phyloP scores from a whole-genome alignment of 2,797 vertebrate genomes.

The Pseudochromis fuscus region DNA sequence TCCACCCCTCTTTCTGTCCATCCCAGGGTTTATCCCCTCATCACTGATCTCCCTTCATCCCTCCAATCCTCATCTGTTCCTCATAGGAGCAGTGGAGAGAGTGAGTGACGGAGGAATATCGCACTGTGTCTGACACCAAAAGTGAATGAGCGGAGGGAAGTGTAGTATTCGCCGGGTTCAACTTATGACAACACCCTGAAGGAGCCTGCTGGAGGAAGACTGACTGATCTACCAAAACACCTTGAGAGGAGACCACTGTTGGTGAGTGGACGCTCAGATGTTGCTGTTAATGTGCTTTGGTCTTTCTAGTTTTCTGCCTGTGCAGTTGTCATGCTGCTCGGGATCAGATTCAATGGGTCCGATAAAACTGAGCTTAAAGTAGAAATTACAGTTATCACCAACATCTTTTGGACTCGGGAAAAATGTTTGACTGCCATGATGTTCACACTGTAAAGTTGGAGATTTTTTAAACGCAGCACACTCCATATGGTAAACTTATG shows the following conservation, averaged over 20 bases:
- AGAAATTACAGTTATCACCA: conserved; percentile 6
- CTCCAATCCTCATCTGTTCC: conserved; percentile 87
- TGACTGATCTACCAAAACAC: conserved; percentile 43
- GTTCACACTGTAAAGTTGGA: too few relatives aligned
- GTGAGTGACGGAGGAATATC: conserved; percentile 68
- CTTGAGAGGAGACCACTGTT: conserved; percentile 37
- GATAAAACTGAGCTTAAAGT: background rate
- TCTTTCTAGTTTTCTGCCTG: conserved; percentile 3
- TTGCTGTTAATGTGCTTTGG: conserved; percentile 12
- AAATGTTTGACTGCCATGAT: background rate
- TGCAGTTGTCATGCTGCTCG: conserved; percentile 21
- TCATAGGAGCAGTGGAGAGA: conserved; percentile 76
- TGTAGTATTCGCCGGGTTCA: conserved; percentile 45
- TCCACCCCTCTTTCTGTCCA: conserved; percentile 57
- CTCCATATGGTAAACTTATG: background rate
- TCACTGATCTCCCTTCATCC: conserved; percentile 88
- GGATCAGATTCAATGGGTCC: conserved; percentile 3
- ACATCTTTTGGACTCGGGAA: conserved; percentile 10
- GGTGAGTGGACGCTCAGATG: conserved; percentile 71
- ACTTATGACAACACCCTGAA: conserved; percentile 62
- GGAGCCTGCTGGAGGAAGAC: conserved; percentile 50
- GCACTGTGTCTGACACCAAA: conserved; percentile 59
- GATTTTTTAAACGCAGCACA: background rate
- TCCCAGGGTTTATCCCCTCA: conserved; percentile 85
- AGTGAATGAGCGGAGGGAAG: conserved; percentile 72